Conservation (phyloP, 1,140 invertebrate species). For the Megalopta genalis region DNA sequence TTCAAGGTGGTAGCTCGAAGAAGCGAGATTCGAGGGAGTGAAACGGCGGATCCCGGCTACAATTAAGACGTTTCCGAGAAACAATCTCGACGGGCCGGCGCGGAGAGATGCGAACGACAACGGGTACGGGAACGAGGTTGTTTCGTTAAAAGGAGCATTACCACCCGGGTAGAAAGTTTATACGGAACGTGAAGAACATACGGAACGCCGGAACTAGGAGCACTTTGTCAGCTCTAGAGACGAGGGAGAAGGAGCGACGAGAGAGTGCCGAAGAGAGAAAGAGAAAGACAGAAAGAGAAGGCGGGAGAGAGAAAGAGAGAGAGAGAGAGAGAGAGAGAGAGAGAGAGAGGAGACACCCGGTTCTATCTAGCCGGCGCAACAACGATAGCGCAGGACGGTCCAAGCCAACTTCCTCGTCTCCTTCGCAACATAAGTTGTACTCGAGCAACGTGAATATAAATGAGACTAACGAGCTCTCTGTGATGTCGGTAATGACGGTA, state of each 20-base stretch:
- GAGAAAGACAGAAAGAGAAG: too few species aligned
- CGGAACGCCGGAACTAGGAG: constrained; percentile 34
- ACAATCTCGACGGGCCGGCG: constrained; percentile 12
- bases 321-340: too few species aligned
- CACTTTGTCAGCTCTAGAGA: constrained; percentile 44
- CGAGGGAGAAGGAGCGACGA: not conserved
- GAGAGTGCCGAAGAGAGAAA: too few species aligned
- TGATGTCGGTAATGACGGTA: constrained; percentile 79
- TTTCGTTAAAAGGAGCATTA: constrained; percentile 48
- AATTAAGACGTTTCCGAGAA: constrained; percentile 38
- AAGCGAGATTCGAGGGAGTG: not conserved
- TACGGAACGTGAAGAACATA: constrained; percentile 43
- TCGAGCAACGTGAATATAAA: constrained; percentile 74
- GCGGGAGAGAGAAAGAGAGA: too few species aligned
- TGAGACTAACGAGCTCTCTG: constrained; percentile 79
- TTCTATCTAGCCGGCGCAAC: constrained; percentile 16
- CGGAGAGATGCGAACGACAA: not conserved
- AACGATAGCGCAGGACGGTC: constrained; percentile 46
- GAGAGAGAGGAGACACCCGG: constrained; percentile 15
- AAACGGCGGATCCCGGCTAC: not conserved
- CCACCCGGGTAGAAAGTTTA: constrained; percentile 47
- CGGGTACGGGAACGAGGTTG: constrained; percentile 22
- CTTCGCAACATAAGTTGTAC: constrained; percentile 58
- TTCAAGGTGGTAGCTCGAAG: not conserved
- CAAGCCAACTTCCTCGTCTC: constrained; percentile 54